Percentiles rank a stretch among this genome's conserved stretches.
These are phyloP conservation scores for Palythoa caribaeorum DNA, from an alignment of 92 coral and sea anemone genomes.

Conservation along the genomic window DNA sequence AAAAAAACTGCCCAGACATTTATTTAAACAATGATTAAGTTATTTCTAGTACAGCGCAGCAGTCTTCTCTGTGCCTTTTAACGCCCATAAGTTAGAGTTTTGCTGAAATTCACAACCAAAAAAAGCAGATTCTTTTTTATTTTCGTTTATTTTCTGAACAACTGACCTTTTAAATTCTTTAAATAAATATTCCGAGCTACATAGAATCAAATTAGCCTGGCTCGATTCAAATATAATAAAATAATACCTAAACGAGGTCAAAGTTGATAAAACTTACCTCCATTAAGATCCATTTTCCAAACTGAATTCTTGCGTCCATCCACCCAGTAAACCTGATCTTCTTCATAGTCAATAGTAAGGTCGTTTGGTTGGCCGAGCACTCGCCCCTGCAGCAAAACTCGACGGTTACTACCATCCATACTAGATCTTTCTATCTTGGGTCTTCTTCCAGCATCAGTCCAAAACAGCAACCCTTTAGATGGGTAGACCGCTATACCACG, in stretches of 20 bases:
- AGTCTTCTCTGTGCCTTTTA: too few species aligned
- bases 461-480: slow-evolving; percentile 84
- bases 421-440: slow-evolving; percentile 76
- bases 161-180: too few species aligned
- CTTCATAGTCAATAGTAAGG: slow-evolving; percentile 77
- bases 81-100: too few species aligned
- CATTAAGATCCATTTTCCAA: slow-evolving; percentile 82
- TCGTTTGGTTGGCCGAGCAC: slow-evolving; percentile 72
- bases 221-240: too few species aligned
- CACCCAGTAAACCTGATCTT: slow-evolving; percentile 78
- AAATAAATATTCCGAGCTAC: too few species aligned
- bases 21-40: too few species aligned
- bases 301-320: slow-evolving; percentile 60
- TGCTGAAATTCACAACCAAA: too few species aligned
- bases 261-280: slow-evolving; percentile 59
- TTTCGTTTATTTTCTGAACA: too few species aligned
- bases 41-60: too few species aligned
- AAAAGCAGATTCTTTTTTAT: too few species aligned
- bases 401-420: slow-evolving; percentile 86
- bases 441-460: slow-evolving; percentile 79
- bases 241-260: not conserved
- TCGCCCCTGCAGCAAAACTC: slow-evolving; percentile 52
- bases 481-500: slow-evolving; percentile 91
- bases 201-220: too few species aligned
- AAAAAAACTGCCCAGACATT: too few species aligned